Evolutionary conservation across 2,888 invertebrate genomes (phyloP).

Genomic region (Phortica okadai): DNA sequence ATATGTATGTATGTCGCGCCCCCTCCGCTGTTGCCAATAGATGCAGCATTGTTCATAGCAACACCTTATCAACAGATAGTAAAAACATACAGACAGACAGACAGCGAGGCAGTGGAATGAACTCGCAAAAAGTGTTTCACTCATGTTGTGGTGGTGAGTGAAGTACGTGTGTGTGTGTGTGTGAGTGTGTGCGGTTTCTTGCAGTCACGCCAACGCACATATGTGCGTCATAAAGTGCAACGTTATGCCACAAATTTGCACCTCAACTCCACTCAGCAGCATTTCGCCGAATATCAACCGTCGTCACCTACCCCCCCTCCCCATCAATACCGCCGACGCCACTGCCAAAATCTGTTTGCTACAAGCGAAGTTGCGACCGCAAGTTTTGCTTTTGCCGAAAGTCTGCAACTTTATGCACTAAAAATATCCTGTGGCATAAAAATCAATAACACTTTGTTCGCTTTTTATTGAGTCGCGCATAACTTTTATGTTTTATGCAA

Average conservation of each 20-base stretch:
- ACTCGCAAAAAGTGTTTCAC: too few relatives aligned
- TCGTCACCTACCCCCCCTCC: not conserved
- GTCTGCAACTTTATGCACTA: slow-evolving; percentile 2
- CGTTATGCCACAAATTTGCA: slow-evolving; percentile 26
- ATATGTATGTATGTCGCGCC: not conserved
- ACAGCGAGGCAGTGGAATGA: not conserved
- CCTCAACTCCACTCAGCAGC: slow-evolving; percentile 18
- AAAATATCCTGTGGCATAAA: slow-evolving; percentile 18
- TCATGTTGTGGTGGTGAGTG: too few relatives aligned
- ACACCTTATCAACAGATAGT: slow-evolving; percentile 14
- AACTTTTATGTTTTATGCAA: not conserved
- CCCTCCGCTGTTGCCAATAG: slow-evolving; percentile 9
- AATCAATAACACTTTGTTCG: not conserved
- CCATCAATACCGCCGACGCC: not conserved
- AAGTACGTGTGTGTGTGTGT: too few relatives aligned
- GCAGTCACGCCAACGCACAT: not conserved
- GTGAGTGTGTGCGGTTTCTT: not conserved
- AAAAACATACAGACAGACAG: not conserved
- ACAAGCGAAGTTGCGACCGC: slow-evolving; percentile 39
- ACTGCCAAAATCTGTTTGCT: slow-evolving; percentile 57
- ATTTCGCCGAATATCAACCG: not conserved
- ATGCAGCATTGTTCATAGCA: slow-evolving; percentile 21
- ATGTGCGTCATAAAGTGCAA: slow-evolving; percentile 15
- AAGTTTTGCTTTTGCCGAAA: not conserved
- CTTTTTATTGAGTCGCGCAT: not conserved